Base-by-base conservation (phyloP, 1,140 invertebrate species). In the Psix sp. region DNA sequence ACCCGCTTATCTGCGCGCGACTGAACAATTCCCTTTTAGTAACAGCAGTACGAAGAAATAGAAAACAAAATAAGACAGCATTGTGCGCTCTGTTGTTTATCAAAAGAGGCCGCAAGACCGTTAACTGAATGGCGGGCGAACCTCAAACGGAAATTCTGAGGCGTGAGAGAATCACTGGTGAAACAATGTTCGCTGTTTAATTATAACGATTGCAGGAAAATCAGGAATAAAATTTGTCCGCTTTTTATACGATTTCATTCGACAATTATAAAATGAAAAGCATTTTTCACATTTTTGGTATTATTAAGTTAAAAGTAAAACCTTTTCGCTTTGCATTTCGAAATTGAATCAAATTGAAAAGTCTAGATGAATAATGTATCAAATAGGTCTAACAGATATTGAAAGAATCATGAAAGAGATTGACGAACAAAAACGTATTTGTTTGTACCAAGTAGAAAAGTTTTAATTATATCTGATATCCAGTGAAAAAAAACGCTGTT, bases 391-490 rank as follows among this genome's bases (percentile, higher is more conserved):
- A 63, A 72, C 52, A 38, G 52, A 48, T 42, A 63, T 59, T 42
- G 54, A 56, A 11, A 24, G 38, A 20, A 17, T 3, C 11, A n/a
- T 9, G 63, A 72, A 75, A 42, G 35, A 70, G 59, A 68, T 71
- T 70, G 59, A 11, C 38, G 51, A 81, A 81, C 78, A 83, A 82
- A 84, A 78, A 81, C 73, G 83, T 80, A 84, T 84, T 82, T 81
- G 81, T 74, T 54, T n/a, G 63, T 38, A 13, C 60, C 52, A 78
- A 84, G 82, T 83, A 77, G 81, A 78, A 82, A 84, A 85, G 78
- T 84, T 86, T 84, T 84, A 84, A 84, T 86, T 85, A 78, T 80
- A 72, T 85, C 79, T 78, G 57, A 62, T 77, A 67, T 76, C 57
- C 48, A n/a, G 17, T 42, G 31, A 31, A 35, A 46, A 33, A 43